These are phyloP conservation scores for Musca domestica DNA, from an alignment of 1,140 invertebrate genomes.

Conservation along the genomic window DNA sequence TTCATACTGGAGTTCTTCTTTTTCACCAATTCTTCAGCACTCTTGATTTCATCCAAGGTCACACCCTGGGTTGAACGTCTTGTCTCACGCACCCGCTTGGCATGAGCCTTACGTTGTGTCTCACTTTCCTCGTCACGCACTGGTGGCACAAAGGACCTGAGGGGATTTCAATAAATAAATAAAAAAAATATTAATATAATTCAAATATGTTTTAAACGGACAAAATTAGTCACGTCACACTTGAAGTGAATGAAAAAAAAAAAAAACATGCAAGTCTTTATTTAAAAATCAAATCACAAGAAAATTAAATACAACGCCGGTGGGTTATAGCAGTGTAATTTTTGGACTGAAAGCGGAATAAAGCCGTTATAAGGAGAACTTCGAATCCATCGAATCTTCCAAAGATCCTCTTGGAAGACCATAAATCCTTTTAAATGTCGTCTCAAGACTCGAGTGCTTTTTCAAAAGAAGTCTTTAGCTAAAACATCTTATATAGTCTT, in stretches of 20 bases:
- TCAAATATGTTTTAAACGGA: neutral
- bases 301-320: neutral
- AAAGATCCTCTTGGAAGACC: too few relatives aligned
- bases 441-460: too few relatives aligned
- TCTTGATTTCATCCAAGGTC: constrained; percentile 92
- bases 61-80: constrained; percentile 94
- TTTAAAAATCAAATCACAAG: constrained; percentile 3
- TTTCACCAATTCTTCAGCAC: constrained; percentile 87
- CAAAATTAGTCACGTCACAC: neutral
- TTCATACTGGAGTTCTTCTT: constrained; percentile 67
- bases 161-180: neutral
- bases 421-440: too few relatives aligned
- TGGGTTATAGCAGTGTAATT: too few relatives aligned
- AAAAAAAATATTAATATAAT: neutral
- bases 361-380: too few relatives aligned
- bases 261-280: neutral
- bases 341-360: too few relatives aligned
- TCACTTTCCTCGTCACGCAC: constrained; percentile 95
- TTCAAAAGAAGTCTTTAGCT: too few relatives aligned
- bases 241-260: neutral
- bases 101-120: constrained; percentile 93
- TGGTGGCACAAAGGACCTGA: constrained; percentile 86
- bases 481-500: too few relatives aligned
- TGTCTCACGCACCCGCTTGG: constrained; percentile 91
- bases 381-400: too few relatives aligned